Evolutionary conservation across 1,140 invertebrate genomes (phyloP).

Genomic region (Caligus rogercresseyi): DNA sequence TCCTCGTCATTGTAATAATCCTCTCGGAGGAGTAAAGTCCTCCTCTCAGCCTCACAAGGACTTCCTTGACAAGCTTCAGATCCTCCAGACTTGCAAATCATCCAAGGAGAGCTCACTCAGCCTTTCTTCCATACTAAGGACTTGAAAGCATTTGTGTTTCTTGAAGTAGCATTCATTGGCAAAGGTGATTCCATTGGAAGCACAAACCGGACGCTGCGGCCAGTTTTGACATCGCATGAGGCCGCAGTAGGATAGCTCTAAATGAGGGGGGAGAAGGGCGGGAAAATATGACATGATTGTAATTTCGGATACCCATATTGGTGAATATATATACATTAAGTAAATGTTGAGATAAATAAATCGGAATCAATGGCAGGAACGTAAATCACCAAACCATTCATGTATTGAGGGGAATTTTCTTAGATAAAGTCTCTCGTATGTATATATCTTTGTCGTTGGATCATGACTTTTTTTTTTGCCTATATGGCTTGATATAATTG

Average conservation of each 20-base stretch:
- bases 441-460: too few relatives aligned
- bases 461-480: too few relatives aligned
- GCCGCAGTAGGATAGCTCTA: slow-evolving; percentile 50
- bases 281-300: too few relatives aligned
- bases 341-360: too few relatives aligned
- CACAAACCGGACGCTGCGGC: slow-evolving; percentile 62
- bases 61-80: not conserved
- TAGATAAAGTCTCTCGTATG: too few relatives aligned
- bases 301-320: too few relatives aligned
- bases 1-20: not conserved
- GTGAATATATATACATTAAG: too few relatives aligned
- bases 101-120: not conserved
- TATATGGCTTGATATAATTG: too few relatives aligned
- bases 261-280: too few relatives aligned
- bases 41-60: not conserved
- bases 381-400: too few relatives aligned
- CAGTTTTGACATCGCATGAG: slow-evolving; percentile 57
- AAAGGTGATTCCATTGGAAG: slow-evolving; percentile 65
- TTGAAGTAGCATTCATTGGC: slow-evolving; percentile 60
- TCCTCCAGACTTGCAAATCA: not conserved
- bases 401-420: too few relatives aligned
- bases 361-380: too few relatives aligned
- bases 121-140: not conserved
- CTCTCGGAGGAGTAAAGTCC: not conserved
- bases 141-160: not conserved